A percentile compares a stretch with the other conserved stretches of the same genome.
Evolutionary conservation across 2,797 vertebrate genomes (phyloP).

Genomic region (Glossophaga mutica): DNA sequence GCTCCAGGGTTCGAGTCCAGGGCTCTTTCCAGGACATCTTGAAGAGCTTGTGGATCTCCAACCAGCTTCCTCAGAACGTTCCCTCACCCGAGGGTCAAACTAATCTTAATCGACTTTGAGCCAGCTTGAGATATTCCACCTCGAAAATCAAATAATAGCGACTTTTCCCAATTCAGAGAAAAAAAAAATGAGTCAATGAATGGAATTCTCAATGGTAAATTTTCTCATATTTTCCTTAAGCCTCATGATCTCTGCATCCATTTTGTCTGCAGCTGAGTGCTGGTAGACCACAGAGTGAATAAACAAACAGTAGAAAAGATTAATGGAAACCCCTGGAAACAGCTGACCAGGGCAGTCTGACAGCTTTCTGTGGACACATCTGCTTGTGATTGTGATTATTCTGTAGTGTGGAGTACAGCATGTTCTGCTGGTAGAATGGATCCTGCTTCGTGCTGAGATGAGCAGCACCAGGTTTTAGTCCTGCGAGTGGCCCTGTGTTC

Average conservation of each 20-base stretch:
- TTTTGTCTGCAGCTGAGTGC: background rate
- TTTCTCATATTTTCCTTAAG: background rate
- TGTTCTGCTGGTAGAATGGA: background rate
- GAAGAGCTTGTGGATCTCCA: background rate
- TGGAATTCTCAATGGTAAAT: background rate
- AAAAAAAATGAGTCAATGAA: background rate
- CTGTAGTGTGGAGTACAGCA: accelerated
- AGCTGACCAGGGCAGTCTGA: background rate
- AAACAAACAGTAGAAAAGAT: background rate
- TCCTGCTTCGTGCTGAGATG: background rate
- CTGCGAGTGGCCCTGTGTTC: accelerated
- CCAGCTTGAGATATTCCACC: background rate
- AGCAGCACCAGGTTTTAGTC: background rate
- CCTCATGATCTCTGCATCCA: background rate
- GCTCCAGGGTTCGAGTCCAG: background rate
- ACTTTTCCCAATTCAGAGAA: background rate
- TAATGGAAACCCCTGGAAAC: background rate
- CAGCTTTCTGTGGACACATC: background rate
- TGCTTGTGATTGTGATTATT: background rate
- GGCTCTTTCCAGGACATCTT: background rate
- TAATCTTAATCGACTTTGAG: background rate
- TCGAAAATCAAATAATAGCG: background rate
- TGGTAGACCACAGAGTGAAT: background rate
- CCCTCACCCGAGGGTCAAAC: background rate
- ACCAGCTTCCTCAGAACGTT: background rate